phyloP scores from a whole-genome alignment of 2,888 invertebrate species.

The Erebia ligea region DNA sequence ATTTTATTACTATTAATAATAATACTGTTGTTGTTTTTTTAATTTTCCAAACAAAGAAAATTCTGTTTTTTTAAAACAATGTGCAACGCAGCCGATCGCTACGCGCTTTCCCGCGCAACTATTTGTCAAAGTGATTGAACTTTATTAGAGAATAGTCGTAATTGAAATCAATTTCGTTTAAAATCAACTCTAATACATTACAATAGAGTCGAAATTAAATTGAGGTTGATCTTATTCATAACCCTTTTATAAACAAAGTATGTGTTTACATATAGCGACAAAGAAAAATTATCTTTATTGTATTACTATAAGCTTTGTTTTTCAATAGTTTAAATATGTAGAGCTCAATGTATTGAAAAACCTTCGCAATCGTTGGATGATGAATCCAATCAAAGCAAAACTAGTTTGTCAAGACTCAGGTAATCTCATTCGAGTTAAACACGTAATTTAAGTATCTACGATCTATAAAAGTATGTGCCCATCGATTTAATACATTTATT shows the following conservation, averaged over 20 bases:
- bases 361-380: neutral
- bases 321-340: neutral
- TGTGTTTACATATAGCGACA: neutral
- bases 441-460: no score
- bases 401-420: conserved; percentile 3
- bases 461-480: no score
- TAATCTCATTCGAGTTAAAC: neutral
- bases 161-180: neutral
- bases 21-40: conserved; percentile 13
- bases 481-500: no score
- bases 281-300: neutral
- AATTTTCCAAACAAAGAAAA: conserved; percentile 15
- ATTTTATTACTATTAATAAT: neutral
- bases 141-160: neutral
- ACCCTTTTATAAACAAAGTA: conserved; percentile 4
- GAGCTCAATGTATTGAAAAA: neutral
- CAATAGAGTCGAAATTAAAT: conserved; percentile 17
- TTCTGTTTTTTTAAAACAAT: conserved; percentile 10
- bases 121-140: conserved; percentile 36
- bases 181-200: neutral
- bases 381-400: neutral
- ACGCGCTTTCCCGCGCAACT: conserved; percentile 70
- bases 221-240: neutral
- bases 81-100: conserved; percentile 44
- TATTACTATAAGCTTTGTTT: neutral